Evolutionary conservation across 2,888 invertebrate genomes (phyloP).

Genomic region (Subacronicta megacephala): DNA sequence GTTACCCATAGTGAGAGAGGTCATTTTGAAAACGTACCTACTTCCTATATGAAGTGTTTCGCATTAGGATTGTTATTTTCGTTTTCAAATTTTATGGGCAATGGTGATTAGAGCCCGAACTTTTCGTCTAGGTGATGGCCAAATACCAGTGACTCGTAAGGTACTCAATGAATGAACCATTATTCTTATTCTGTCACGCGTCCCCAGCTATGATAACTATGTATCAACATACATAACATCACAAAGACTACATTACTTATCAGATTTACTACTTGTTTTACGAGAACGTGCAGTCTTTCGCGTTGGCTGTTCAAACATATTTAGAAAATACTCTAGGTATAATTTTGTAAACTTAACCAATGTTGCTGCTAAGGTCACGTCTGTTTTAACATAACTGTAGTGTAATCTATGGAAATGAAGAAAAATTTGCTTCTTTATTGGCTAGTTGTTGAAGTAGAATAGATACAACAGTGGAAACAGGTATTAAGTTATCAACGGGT

Average conservation of each 20-base stretch:
- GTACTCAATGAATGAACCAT: too few relatives aligned
- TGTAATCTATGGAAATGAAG: constrained; percentile 19
- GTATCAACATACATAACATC: too few relatives aligned
- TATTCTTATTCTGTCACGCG: too few relatives aligned
- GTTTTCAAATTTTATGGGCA: too few relatives aligned
- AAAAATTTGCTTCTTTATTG: constrained; percentile 3
- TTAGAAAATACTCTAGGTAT: constrained; percentile 25
- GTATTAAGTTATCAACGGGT: constrained; percentile 4
- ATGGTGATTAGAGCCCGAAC: too few relatives aligned
- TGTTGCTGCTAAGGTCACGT: constrained; percentile 38
- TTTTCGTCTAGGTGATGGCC: too few relatives aligned
- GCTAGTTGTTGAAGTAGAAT: constrained; percentile 2
- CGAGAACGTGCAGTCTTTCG: constrained; percentile 33
- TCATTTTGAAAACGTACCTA: too few relatives aligned
- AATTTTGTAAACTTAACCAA: constrained; percentile 25
- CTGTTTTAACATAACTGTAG: constrained; percentile 8
- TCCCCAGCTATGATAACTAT: too few relatives aligned
- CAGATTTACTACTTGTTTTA: constrained; percentile 6
- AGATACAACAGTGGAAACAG: constrained; percentile 14
- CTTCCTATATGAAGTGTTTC: too few relatives aligned
- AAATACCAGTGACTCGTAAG: too few relatives aligned
- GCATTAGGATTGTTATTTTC: too few relatives aligned
- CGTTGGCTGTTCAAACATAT: constrained; percentile 15
- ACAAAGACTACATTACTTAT: constrained; percentile 14
- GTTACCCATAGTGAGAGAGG: not conserved